These are phyloP conservation scores for Octodon degus DNA, from an alignment of 2,113 vertebrate species.

Conservation along the genomic window DNA sequence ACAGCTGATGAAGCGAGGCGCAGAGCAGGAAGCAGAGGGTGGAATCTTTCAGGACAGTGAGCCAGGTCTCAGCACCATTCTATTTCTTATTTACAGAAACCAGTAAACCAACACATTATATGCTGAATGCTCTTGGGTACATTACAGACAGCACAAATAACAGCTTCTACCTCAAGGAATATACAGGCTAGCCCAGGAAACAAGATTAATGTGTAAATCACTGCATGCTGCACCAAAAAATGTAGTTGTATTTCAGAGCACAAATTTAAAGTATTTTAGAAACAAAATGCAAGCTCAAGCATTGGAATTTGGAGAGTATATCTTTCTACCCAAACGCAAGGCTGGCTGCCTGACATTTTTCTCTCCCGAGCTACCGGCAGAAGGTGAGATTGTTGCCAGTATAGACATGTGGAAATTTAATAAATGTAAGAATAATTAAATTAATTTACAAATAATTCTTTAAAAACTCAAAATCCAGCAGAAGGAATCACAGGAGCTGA, in stretches of 20 bases:
- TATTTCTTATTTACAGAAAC: slow-evolving; percentile 57
- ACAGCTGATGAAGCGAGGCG: background rate
- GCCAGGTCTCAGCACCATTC: slow-evolving; percentile 23
- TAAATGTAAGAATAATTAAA: background rate
- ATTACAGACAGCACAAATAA: slow-evolving; percentile 52
- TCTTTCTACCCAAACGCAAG: background rate
- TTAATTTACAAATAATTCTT: background rate
- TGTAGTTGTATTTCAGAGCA: background rate
- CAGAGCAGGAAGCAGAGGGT: background rate
- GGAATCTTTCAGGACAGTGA: background rate
- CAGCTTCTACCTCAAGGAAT: background rate
- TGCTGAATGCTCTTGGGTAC: slow-evolving; percentile 11
- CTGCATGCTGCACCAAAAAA: background rate
- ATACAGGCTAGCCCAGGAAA: background rate
- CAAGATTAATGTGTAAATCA: slow-evolving; percentile 29
- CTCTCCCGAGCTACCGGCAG: background rate
- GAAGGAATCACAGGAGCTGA: background rate
- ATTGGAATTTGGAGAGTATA: background rate
- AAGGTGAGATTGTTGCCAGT: background rate
- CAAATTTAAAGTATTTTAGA: slow-evolving; percentile 33
- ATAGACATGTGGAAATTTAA: background rate
- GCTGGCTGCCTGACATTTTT: background rate
- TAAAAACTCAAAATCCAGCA: background rate
- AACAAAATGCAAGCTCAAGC: background rate
- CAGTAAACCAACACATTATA: slow-evolving; percentile 47